Conservation (phyloP, 1,140 invertebrate species). For the Bactericera cockerelli region DNA sequence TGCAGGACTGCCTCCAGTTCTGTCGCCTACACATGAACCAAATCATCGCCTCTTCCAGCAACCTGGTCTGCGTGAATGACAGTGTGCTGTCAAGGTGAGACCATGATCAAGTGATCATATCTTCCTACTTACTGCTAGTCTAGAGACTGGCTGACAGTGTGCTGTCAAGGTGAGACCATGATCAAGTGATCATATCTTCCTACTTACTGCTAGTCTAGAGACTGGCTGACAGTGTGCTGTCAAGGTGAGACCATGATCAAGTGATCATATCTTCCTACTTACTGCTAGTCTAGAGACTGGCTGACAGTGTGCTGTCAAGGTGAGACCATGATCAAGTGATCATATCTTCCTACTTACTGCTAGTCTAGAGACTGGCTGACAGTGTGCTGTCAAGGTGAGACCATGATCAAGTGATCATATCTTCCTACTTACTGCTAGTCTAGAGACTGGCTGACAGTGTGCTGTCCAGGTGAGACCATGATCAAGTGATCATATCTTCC, state of each 20-base stretch:
- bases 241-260: slow-evolving; percentile 44
- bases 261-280: no score
- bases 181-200: no score
- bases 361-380: no score
- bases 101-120: no score
- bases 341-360: not conserved
- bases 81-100: slow-evolving; percentile 48
- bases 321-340: no score
- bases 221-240: slow-evolving; percentile 63
- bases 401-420: no score
- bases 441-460: no score
- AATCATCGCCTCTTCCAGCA: slow-evolving; percentile 57
- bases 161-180: slow-evolving; percentile 45
- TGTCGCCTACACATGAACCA: slow-evolving; percentile 64
- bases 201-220: not conserved
- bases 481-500: no score
- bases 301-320: slow-evolving; percentile 58
- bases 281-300: slow-evolving; percentile 39
- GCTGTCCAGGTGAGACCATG: slow-evolving; percentile 45
- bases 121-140: not conserved
- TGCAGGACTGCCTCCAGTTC: slow-evolving; percentile 63
- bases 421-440: not conserved
- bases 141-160: slow-evolving; percentile 70
- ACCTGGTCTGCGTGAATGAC: slow-evolving; percentile 68
- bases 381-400: slow-evolving; percentile 48